phyloP scores from a whole-genome alignment of 2,797 vertebrate species.

The Arremon aurantiirostris region DNA sequence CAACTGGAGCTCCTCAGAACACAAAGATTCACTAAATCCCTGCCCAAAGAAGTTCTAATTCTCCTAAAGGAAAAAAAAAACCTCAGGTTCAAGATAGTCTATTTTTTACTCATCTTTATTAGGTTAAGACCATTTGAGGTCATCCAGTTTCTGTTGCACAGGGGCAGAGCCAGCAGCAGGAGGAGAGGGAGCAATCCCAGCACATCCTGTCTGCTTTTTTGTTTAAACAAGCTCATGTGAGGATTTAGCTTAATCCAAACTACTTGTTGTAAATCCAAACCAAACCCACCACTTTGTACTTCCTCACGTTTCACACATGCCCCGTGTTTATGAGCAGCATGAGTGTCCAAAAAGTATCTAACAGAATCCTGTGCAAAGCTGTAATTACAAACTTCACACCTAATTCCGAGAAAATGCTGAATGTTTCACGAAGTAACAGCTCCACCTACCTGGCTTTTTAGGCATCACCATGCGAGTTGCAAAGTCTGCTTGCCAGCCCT shows the following conservation, averaged over 20 bases:
- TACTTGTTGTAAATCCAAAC: neutral
- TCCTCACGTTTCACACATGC: neutral
- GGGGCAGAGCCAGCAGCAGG: neutral
- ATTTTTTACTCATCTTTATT: neutral
- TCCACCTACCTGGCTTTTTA: constrained; percentile 93
- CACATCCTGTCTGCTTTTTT: constrained; percentile 14
- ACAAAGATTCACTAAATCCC: neutral
- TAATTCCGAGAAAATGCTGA: neutral
- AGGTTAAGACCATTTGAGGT: neutral
- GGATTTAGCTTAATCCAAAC: neutral
- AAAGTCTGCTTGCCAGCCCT: constrained; percentile 96
- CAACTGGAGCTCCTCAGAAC: neutral
- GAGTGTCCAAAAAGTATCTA: neutral
- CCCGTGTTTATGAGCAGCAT: neutral
- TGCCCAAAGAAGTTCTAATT: neutral
- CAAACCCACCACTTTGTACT: neutral
- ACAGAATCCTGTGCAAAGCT: neutral
- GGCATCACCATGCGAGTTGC: constrained; percentile 95
- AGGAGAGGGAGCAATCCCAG: neutral
- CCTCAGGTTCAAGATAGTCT: neutral
- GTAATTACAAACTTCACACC: neutral
- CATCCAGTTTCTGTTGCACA: neutral
- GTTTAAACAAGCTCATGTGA: neutral
- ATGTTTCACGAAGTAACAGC: constrained; percentile 30
- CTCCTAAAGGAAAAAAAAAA: neutral